These are phyloP conservation scores for Calliopsis andreniformis DNA, from an alignment of 1,140 invertebrate species.

Conservation along the genomic window DNA sequence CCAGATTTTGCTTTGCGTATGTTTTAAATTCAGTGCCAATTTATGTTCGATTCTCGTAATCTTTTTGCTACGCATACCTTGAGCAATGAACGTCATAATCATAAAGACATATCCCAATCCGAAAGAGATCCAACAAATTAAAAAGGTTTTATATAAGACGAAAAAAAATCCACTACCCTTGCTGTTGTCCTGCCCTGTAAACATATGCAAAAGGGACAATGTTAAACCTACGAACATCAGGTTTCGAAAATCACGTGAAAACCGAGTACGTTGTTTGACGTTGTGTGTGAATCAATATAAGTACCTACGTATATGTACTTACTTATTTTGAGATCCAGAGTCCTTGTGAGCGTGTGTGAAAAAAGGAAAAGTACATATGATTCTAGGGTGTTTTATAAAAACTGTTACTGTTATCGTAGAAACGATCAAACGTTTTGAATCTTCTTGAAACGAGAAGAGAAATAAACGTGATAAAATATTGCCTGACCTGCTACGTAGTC, in stretches of 20 bases:
- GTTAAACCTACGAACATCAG: no score
- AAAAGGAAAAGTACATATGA: background rate
- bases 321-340: background rate
- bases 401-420: no score
- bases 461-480: background rate
- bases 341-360: background rate
- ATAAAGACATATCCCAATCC: slow-evolving; percentile 95
- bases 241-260: no score
- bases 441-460: no score
- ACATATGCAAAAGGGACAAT: slow-evolving; percentile 2
- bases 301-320: no score
- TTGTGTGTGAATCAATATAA: no score
- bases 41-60: slow-evolving; percentile 89
- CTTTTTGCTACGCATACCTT: slow-evolving; percentile 88
- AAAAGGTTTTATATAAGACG: slow-evolving; percentile 87
- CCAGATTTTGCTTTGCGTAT: slow-evolving; percentile 89
- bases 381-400: no score
- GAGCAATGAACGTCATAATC: slow-evolving; percentile 93
- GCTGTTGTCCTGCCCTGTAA: slow-evolving; percentile 76
- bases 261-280: slow-evolving; percentile 7
- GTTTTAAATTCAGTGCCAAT: slow-evolving; percentile 87
- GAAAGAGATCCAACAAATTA: slow-evolving; percentile 93
- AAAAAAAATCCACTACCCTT: slow-evolving; percentile 84
- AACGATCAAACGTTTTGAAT: no score
- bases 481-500: slow-evolving; percentile 92